Evolutionary conservation across 1,140 invertebrate genomes (phyloP).

Genomic region (Bombus pascuorum): DNA sequence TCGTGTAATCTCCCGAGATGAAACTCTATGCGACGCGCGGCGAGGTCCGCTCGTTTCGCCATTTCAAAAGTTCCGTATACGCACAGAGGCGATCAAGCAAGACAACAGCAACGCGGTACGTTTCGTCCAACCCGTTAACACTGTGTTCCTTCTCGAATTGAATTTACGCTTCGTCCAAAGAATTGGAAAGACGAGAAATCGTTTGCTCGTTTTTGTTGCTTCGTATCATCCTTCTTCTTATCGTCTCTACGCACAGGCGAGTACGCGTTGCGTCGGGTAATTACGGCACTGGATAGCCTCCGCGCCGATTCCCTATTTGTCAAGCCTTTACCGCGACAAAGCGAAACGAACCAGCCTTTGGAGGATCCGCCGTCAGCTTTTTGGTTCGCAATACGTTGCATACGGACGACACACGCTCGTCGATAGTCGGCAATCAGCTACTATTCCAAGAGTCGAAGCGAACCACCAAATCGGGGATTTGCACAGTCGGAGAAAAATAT

Average conservation of each 20-base stretch:
- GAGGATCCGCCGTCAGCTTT: slow-evolving; percentile 28
- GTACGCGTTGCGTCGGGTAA: not conserved
- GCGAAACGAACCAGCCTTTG: slow-evolving; percentile 15
- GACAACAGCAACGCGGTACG: not conserved
- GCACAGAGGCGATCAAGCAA: not conserved
- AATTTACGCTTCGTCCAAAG: not conserved
- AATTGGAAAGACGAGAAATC: not conserved
- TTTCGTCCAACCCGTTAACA: too few species aligned
- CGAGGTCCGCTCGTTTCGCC: slow-evolving; percentile 24
- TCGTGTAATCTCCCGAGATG: slow-evolving; percentile 52
- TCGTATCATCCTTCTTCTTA: not conserved
- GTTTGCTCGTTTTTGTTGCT: not conserved
- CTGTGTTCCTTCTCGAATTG: too few species aligned
- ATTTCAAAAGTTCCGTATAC: slow-evolving; percentile 26
- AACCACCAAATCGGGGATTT: too few species aligned
- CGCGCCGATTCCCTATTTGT: not conserved
- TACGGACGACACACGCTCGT: not conserved
- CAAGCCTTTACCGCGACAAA: slow-evolving; percentile 5
- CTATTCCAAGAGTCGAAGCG: too few species aligned
- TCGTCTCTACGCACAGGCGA: not conserved
- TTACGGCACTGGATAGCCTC: slow-evolving; percentile 24
- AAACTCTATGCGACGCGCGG: slow-evolving; percentile 32
- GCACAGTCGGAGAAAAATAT: too few species aligned
- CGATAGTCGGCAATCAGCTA: too few species aligned
- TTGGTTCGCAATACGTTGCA: slow-evolving; percentile 24